These are phyloP conservation scores for Cotesia typhae DNA, from an alignment of 1,140 invertebrate species.

Conservation along the genomic window DNA sequence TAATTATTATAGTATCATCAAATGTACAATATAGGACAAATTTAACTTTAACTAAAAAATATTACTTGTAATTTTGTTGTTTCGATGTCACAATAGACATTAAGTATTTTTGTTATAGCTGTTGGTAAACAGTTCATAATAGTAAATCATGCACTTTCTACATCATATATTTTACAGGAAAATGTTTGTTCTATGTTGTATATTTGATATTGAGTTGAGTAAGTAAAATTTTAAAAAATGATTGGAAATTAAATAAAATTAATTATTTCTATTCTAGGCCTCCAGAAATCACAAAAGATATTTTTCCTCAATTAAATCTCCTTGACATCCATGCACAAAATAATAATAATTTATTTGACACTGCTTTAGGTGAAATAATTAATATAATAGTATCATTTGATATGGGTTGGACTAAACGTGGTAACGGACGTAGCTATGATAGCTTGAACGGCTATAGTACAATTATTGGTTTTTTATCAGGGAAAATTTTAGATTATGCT, in stretches of 20 bases:
- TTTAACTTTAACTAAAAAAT: conserved; percentile 1
- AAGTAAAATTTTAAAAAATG: not conserved
- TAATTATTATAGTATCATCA: conserved; percentile 11
- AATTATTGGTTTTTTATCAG: too few relatives aligned
- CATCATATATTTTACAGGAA: conserved; percentile 3
- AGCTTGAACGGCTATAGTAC: too few relatives aligned
- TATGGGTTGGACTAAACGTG: too few relatives aligned
- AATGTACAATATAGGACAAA: conserved; percentile 14
- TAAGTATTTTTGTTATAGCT: not conserved
- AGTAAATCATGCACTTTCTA: not conserved
- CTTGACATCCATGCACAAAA: not conserved
- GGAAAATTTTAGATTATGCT: not conserved
- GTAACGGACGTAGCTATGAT: too few relatives aligned
- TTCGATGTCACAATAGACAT: conserved; percentile 1
- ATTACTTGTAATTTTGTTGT: not conserved
- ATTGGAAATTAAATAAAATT: not conserved
- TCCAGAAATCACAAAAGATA: too few relatives aligned
- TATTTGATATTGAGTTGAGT: not conserved
- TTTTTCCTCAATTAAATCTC: too few relatives aligned
- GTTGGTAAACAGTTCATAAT: not conserved
- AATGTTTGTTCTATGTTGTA: conserved; percentile 1
- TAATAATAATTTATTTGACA: too few relatives aligned
- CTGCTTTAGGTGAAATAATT: too few relatives aligned
- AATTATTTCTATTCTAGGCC: not conserved
- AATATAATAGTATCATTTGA: too few relatives aligned